These are phyloP conservation scores for Drosophila meridionalis DNA, from an alignment of 2,888 invertebrate species.

Conservation along the genomic window DNA sequence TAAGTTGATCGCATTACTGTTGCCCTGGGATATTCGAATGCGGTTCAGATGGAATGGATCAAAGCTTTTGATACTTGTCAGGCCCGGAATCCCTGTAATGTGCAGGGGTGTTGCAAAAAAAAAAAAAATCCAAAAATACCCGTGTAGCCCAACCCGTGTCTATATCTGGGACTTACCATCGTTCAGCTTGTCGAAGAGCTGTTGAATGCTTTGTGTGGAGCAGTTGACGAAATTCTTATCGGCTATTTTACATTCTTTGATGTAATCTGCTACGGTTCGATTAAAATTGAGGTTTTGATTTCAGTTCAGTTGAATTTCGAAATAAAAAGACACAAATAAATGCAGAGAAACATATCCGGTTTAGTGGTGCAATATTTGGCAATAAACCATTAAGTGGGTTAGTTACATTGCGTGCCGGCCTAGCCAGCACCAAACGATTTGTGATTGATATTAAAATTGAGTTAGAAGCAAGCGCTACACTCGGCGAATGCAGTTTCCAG, in stretches of 20 bases:
- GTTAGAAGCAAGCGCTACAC: neutral
- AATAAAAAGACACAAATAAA: constrained; percentile 52
- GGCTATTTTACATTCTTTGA: constrained; percentile 88
- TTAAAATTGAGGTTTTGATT: constrained; percentile 61
- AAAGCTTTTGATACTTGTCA: constrained; percentile 87
- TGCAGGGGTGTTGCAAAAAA: neutral
- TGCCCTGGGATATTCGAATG: constrained; percentile 90
- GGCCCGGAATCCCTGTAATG: constrained; percentile 82
- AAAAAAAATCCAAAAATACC: too few relatives aligned
- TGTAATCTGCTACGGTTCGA: constrained; percentile 87
- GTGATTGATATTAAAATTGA: neutral
- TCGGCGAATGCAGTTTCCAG: neutral
- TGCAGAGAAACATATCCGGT: constrained; percentile 65
- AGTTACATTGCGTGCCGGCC: constrained; percentile 56
- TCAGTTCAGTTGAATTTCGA: constrained; percentile 50
- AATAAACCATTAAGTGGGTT: constrained; percentile 55
- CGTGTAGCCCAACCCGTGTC: neutral
- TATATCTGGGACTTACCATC: constrained; percentile 85
- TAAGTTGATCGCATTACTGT: constrained; percentile 89
- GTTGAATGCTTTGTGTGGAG: constrained; percentile 89
- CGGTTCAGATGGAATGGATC: constrained; percentile 89
- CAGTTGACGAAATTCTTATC: constrained; percentile 89
- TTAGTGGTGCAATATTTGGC: constrained; percentile 68
- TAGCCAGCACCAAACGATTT: constrained; percentile 1
- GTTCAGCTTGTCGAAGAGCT: constrained; percentile 88